phyloP scores from a whole-genome alignment of 2,797 vertebrate species.

The Hipposideros larvatus region DNA sequence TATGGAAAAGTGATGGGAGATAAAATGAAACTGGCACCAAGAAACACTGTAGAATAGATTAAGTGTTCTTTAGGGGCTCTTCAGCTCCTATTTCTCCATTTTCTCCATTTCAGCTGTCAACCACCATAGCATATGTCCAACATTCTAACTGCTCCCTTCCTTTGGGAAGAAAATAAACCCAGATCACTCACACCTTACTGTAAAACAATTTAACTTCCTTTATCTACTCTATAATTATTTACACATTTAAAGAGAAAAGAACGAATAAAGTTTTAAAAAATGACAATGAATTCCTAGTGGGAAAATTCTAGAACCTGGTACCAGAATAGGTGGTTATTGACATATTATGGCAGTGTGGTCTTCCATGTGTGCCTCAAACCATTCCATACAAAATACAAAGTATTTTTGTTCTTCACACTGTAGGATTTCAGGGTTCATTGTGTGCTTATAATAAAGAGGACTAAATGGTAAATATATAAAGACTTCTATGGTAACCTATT shows the following conservation, averaged over 20 bases:
- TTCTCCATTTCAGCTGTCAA: not conserved
- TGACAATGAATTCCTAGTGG: not conserved
- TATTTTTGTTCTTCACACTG: not conserved
- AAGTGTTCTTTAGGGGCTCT: not conserved
- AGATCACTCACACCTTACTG: not conserved
- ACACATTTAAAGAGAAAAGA: not conserved
- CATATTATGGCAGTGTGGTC: not conserved
- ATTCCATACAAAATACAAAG: not conserved
- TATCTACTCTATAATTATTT: not conserved
- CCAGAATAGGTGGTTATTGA: not conserved
- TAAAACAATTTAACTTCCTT: not conserved
- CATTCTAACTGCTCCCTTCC: not conserved
- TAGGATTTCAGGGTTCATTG: not conserved
- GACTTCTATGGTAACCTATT: not conserved
- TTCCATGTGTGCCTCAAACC: not conserved
- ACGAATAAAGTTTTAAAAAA: not conserved
- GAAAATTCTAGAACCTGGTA: not conserved
- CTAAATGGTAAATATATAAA: not conserved
- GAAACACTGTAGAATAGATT: not conserved
- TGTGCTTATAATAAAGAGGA: not conserved
- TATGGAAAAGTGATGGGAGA: not conserved
- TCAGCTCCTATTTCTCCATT: not conserved
- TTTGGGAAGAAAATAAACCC: not conserved
- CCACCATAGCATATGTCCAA: not conserved
- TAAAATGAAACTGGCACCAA: not conserved